Conservation (phyloP, 1,140 invertebrate genomes). For the Drosophila subobscura region DNA sequence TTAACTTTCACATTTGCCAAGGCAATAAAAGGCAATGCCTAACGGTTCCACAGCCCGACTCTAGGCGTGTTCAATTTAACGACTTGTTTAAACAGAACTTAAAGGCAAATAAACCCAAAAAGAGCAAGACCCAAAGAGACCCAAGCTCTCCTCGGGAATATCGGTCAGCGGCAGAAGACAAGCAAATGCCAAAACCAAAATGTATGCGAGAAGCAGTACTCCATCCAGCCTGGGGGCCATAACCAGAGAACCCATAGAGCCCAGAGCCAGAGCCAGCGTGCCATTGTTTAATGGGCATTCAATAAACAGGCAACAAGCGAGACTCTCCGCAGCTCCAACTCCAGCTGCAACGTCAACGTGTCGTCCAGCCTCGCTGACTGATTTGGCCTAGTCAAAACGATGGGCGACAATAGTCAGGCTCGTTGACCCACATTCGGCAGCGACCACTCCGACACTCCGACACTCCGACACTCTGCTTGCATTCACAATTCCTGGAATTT, state of each 20-base stretch:
- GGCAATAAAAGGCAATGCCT: slow-evolving; percentile 45
- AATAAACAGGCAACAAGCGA: slow-evolving; percentile 61
- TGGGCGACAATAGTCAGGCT: slow-evolving; percentile 69
- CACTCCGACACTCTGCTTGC: slow-evolving; percentile 7
- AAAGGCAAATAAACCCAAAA: slow-evolving; percentile 72
- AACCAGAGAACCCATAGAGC: slow-evolving; percentile 23
- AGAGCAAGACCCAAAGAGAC: slow-evolving; percentile 16
- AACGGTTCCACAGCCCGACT: slow-evolving; percentile 26
- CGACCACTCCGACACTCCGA: neutral
- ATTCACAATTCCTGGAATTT: slow-evolving; percentile 73
- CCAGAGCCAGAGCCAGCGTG: slow-evolving; percentile 22
- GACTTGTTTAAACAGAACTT: slow-evolving; percentile 72
- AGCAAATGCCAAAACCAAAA: slow-evolving; percentile 39
- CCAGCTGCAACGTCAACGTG: slow-evolving; percentile 1
- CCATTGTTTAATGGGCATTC: slow-evolving; percentile 76
- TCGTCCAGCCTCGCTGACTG: slow-evolving; percentile 46
- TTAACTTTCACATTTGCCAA: slow-evolving; percentile 73
- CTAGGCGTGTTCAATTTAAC: slow-evolving; percentile 70
- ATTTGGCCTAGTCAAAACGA: slow-evolving; percentile 75
- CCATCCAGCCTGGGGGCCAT: slow-evolving; percentile 53
- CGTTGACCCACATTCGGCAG: slow-evolving; percentile 75
- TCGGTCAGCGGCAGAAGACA: slow-evolving; percentile 57
- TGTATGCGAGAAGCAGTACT: slow-evolving; percentile 9
- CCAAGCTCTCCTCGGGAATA: slow-evolving; percentile 55
- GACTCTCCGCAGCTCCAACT: neutral